Base-by-base conservation (phyloP, 2,113 vertebrate species). In the Glaucomys volans region DNA sequence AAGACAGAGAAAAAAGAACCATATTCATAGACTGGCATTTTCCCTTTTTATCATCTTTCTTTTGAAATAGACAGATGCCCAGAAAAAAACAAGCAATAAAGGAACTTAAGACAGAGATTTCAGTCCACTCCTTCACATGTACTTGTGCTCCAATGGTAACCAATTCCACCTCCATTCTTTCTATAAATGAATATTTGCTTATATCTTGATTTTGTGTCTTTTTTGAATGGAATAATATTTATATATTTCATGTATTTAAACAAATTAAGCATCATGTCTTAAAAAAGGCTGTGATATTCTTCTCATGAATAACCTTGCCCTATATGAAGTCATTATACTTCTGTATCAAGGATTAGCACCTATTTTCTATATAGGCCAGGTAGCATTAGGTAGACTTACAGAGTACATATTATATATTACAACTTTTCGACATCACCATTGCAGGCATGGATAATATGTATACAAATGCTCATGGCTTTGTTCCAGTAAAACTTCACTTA, bases 391-490 rank as follows among this genome's bases (percentile, higher is more conserved):
- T 62, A 64, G 62, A 17, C 37, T 72, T 44, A 10, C 0, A 28
- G 42, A 40, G 4, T 18, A 2, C 7, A 6, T 0, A 26, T 4
- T 0, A 0, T 72, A 42, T 76, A 14, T 75, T 12, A 76, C 5
- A 20, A 14, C 28, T 50, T 2, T 7, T 52, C 35, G 17, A 42
- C 40, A 62, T 40, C 11, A 1, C 59, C 82, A 87, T 8, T 30
- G 26, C 10, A 83, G 35, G 35, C 40, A 2, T 9, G n/a, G 11
- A 35, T 4, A n/a, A 26, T 11, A 76, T 83, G 37, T 35, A 22
- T 24, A 40, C 54, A 62, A 62, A 62, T 28, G 59, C 3, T 62
- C 59, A 28, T 28, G 24, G 24, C 26, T 62, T 62, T 62, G 26
- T 62, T 62, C 59, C 24, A 62, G 59, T 83, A 28, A 62, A 62